Evolutionary conservation across 1,140 invertebrate species (phyloP), one percentile per base, ranked within the genome.

Genomic region (Atta cephalotes): DNA sequence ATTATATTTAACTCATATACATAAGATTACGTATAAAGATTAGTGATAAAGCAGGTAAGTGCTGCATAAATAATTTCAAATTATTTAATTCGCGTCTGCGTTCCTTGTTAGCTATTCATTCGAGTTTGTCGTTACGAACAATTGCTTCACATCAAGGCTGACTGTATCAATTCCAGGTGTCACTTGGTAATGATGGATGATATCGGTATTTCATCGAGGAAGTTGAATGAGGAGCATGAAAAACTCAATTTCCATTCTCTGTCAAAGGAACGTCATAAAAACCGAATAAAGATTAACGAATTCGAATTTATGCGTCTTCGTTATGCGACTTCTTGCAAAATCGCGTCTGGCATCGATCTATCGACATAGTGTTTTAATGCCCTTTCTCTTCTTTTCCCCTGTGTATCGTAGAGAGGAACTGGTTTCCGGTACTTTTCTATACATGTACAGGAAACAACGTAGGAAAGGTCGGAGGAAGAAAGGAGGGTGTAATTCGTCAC

Each of bases 401-500:
- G 10, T 31, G 6, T 31, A 85, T 85, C 82, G 18, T 63, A 0
- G 53, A 68, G 89, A 80, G 72, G 5, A 35, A 35, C 72, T 79
- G n/a, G 81, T 85, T 88, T 92, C 91, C 90, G 90, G 90, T 89
- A 85, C 71, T 84, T 21, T 16, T 28, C 10, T 14, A 35, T 35
- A 18, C 14, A 12, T 87, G 45, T 81, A 60, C 76, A 92, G 88
- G 91, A 92, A 90, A 84, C 82, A 87, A 85, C 76, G 87, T 56
- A 74, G n/a, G 76, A 53, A 65, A 85, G 76, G 76, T 63, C 5
- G 39, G 21, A 10, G 21, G 14, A 12, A 51, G 65, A 68, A 70
- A 51, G 39, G 6, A 70, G 66, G 39, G 21, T 49, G 81, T 85
- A 81, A 88, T 86, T 90, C 90, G 91, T 89, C 84, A 88, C 87